Percentiles rank a stretch among this genome's conserved stretches.
Conservation (phyloP, 2,888 invertebrate species). For the Hermaeophaga mercurialis region DNA sequence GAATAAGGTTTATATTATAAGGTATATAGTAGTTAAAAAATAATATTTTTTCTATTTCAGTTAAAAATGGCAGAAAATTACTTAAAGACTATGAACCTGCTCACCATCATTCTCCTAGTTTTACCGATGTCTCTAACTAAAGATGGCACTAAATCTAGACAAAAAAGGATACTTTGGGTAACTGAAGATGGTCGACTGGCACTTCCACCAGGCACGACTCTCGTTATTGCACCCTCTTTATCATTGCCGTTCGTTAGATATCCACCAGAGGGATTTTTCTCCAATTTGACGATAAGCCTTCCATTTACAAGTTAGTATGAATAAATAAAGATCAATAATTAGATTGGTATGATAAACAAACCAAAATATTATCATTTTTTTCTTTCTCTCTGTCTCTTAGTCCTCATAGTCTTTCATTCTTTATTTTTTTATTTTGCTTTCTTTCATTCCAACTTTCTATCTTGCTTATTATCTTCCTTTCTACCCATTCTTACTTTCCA, state of each 20-base stretch:
- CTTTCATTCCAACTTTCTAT: too few relatives aligned
- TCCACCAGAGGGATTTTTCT: conserved; percentile 84
- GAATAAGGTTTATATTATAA: too few relatives aligned
- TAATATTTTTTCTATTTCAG: neutral
- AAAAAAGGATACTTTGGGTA: conserved; percentile 81
- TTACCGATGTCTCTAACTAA: conserved; percentile 39
- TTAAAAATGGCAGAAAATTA: conserved; percentile 20
- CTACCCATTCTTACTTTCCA: too few relatives aligned
- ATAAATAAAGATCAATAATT: too few relatives aligned
- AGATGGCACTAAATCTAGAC: conserved; percentile 67
- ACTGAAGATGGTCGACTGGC: conserved; percentile 84
- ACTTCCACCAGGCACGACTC: conserved; percentile 79
- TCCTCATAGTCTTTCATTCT: neutral
- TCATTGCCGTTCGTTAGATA: conserved; percentile 83
- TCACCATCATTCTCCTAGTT: conserved; percentile 21
- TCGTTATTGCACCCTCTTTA: conserved; percentile 80
- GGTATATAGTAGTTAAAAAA: too few relatives aligned
- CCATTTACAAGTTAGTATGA: conserved; percentile 85
- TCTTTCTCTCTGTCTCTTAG: too few relatives aligned
- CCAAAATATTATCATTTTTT: conserved; percentile 9
- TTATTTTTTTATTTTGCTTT: too few relatives aligned
- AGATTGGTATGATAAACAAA: too few relatives aligned
- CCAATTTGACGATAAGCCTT: conserved; percentile 81
- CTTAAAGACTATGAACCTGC: conserved; percentile 21
- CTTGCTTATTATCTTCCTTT: too few relatives aligned